phyloP scores from a whole-genome alignment of 1,140 invertebrate genomes.

The Idris sp. region DNA sequence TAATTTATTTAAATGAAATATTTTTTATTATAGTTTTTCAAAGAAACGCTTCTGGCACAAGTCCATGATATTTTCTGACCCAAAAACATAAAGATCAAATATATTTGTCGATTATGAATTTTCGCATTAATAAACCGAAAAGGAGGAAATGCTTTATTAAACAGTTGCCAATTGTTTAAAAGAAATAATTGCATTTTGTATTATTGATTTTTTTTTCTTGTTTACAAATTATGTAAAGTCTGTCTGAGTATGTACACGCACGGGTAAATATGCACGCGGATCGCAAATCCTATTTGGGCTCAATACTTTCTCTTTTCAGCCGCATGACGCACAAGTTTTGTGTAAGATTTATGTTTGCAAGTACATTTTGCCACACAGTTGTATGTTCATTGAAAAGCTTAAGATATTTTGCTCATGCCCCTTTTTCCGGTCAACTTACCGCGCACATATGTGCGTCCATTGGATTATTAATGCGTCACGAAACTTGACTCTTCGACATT shows the following conservation, averaged over 20 bases:
- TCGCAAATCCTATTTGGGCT: neutral
- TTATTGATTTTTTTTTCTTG: conserved; percentile 6
- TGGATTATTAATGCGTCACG: conserved; percentile 18
- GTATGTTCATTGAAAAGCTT: conserved; percentile 7
- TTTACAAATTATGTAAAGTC: conserved; percentile 16
- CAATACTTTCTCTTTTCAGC: conserved; percentile 8
- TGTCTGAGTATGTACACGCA: neutral
- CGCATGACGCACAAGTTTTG: too few relatives aligned
- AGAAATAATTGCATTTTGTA: conserved; percentile 3
- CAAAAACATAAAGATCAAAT: too few relatives aligned
- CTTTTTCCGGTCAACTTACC: neutral
- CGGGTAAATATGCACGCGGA: conserved; percentile 3
- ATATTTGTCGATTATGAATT: too few relatives aligned
- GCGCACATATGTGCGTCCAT: neutral
- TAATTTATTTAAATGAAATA: too few relatives aligned
- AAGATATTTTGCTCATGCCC: neutral
- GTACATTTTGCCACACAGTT: too few relatives aligned
- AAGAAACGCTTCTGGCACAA: too few relatives aligned
- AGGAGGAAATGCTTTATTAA: too few relatives aligned
- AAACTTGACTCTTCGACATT: conserved; percentile 24
- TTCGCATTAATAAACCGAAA: too few relatives aligned
- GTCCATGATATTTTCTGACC: too few relatives aligned
- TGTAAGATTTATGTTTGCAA: too few relatives aligned
- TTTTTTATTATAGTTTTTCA: too few relatives aligned
- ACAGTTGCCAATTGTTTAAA: too few relatives aligned